Base-by-base conservation (phyloP, 2,888 invertebrate species). In the Halocaridina rubra region DNA sequence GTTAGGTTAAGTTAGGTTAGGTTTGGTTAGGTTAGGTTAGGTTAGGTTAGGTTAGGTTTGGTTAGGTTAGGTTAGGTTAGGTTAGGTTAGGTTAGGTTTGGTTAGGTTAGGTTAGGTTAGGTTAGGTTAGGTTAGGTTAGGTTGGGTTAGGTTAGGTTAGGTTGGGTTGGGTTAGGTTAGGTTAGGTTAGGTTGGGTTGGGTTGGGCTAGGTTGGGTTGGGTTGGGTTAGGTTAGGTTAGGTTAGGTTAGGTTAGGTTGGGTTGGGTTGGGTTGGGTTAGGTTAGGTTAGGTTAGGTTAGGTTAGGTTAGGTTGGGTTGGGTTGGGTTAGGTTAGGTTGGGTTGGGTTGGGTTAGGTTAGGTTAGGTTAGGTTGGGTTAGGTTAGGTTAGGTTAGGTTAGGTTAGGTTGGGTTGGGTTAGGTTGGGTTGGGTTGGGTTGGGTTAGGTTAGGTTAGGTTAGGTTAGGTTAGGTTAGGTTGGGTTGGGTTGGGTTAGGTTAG, bases 391-490 rank as follows among this genome's bases (percentile, higher is more conserved):
- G 29, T 81, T 32, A 13, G 81, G 59, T 71, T 71, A 16, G 77
- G 80, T 80, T 80, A 3, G 71, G 71, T 79, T 79, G 4, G 79
- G 79, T 79, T 75, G 4, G 79, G 79, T 80, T 80, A 29, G 77
- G 81, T 80, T 80, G 33, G 81, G 77, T 80, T 80, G 33, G 81
- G 81, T 81, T 80, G 33, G 77, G 81, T 80, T 80, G 33, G 77
- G 80, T 80, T 80, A 30, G 81, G 81, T 80, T 80, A 4, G 77
- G 81, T 80, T 76, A 3, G 77, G 80, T 80, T 80, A 5, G 81
- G 69, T 69, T 80, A 5, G 80, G 77, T 80, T 80, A 5, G 81
- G 81, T 80, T 53, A 24, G 75, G 75, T 74, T 74, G n/a, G 75
- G 78, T 74, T 80, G 64, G 81, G 81, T 81, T 81, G 24, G 80